Evolutionary conservation across 2,113 vertebrate genomes (phyloP), one percentile per base, ranked within the genome.

Genomic region (Origma solitaria): DNA sequence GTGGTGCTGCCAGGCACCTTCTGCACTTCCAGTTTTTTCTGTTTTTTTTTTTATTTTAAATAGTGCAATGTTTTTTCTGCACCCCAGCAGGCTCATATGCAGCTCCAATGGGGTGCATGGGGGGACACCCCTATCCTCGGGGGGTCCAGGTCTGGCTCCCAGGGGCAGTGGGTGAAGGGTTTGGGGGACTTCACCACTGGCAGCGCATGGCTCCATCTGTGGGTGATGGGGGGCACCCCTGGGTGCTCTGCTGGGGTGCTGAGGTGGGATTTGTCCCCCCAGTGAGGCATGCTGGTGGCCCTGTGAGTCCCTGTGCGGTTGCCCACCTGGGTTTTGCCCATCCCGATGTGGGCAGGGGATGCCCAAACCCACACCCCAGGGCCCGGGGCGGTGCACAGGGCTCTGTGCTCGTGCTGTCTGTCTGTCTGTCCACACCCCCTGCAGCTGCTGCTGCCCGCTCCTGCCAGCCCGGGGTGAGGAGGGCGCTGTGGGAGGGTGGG

Each of bases 361-460:
- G 37, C 61, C 38, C 47, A 50, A 66, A 54, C 58, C n/a, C 3
- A 0, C 71, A 11, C 13, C 23, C n/a, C 15, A 5, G n/a, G 37
- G 19, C 35, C 75, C 0, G 2, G 31, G 40, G 40, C 0, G 9
- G 27, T 0, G 0, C 4, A 0, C 15, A 6, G 71, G 23, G 53
- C 14, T 35, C 57, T 19, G 31, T 31, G 51, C 15, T 44, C 3
- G 7, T 14, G 53, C 64, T 47, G 50, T 42, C 70, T 2, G 61
- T 85, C 77, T 1, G 5, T 84, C 81, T 9, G 15, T 76, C 81
- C 3, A 5, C 44, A 9, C 31, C 78, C 75, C 78, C 45, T 12
- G 9, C n/a, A 25, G 86, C 65, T 69, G 49, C 66, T 45, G 58
- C 83, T 30, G 70, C 82, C 42, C 0, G 0, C 16, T 35, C 31